These are phyloP conservation scores for Vanessa tameamea DNA, from an alignment of 1,140 invertebrate genomes.

Conservation along the genomic window DNA sequence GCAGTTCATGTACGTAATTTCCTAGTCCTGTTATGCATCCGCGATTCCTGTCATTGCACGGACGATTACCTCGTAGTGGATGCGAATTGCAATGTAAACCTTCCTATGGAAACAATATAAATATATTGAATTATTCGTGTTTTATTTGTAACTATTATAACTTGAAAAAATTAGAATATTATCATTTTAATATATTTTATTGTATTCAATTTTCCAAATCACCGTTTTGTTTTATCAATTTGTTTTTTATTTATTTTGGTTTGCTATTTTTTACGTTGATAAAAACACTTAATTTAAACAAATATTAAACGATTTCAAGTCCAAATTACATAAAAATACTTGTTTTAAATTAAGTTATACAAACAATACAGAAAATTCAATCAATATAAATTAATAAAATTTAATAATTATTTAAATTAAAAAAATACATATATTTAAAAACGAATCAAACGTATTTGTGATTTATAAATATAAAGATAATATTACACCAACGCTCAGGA, in stretches of 20 bases:
- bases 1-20: conserved; percentile 12
- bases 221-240: neutral
- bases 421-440: neutral
- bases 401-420: neutral
- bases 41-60: conserved; percentile 15
- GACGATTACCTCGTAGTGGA: conserved; percentile 9
- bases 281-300: no score
- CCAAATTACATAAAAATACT: no score
- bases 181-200: neutral
- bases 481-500: no score
- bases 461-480: no score
- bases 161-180: neutral
- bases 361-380: no score
- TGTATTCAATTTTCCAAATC: neutral
- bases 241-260: no score
- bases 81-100: conserved; percentile 12
- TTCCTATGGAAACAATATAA: neutral
- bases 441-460: no score
- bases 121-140: conserved; percentile 1
- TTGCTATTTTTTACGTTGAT: no score
- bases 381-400: no score
- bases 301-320: no score
- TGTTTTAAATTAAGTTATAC: no score
- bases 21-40: conserved; percentile 13
- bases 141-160: neutral